A percentile compares a stretch with the other conserved stretches of the same genome.
Conservation (phyloP, 2,113 vertebrate genomes). For the Poeciliopsis turrubarensis region DNA sequence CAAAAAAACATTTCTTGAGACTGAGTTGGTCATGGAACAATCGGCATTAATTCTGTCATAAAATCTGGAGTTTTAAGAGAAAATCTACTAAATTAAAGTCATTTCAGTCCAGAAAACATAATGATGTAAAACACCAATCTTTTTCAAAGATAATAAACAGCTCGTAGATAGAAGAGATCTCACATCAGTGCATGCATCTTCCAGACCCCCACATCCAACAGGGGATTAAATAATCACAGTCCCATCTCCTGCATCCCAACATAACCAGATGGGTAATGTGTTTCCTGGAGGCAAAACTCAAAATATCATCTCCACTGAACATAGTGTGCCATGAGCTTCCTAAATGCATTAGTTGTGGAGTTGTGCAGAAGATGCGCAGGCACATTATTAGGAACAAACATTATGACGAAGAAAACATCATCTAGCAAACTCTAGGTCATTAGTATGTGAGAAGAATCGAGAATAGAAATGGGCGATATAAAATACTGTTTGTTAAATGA, state of each 20-base stretch:
- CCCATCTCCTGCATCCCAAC: constrained; percentile 13
- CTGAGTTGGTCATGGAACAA: no score
- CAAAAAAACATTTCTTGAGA: no score
- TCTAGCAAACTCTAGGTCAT: background rate
- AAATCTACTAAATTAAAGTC: no score
- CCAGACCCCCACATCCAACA: background rate
- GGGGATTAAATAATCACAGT: background rate
- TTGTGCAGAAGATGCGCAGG: constrained; percentile 14
- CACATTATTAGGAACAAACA: constrained; percentile 5
- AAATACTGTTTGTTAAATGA: background rate
- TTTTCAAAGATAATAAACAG: background rate
- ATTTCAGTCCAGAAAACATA: no score
- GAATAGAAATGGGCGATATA: background rate
- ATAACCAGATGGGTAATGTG: constrained; percentile 25
- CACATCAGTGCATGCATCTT: background rate
- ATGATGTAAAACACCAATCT: background rate
- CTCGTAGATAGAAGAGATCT: background rate
- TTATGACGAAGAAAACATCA: constrained; percentile 7
- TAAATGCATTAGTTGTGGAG: constrained; percentile 36
- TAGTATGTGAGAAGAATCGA: background rate
- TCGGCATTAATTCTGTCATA: no score
- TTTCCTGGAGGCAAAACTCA: constrained; percentile 30
- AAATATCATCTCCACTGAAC: constrained; percentile 24
- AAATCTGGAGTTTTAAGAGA: no score
- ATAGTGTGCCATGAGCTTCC: constrained; percentile 19